phyloP scores from a whole-genome alignment of 2,797 vertebrate genomes.

The Melanotaenia pygmaea region DNA sequence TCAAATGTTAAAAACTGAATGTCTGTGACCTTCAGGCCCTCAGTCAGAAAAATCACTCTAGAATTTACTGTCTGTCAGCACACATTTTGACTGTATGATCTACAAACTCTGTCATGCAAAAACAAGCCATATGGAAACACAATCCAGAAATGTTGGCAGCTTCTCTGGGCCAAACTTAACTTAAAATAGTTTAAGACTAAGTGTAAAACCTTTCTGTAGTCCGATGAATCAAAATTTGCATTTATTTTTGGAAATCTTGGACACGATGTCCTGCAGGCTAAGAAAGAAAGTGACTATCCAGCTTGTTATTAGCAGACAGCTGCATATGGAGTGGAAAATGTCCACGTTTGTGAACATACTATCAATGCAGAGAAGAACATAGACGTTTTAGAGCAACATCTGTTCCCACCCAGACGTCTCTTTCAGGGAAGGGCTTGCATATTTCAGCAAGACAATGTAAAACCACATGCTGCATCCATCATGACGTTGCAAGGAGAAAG shows the following conservation, averaged over 20 bases:
- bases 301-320: background rate
- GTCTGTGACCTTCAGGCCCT: background rate
- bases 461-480: background rate
- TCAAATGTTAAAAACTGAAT: background rate
- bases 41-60: background rate
- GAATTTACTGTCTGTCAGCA: background rate
- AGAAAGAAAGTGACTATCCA: background rate
- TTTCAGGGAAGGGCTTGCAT: background rate
- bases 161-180: background rate
- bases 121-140: background rate
- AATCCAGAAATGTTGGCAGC: too few species aligned
- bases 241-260: background rate
- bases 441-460: background rate
- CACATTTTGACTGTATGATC: too few species aligned
- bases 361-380: background rate
- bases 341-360: background rate
- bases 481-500: background rate
- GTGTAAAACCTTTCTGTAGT: background rate
- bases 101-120: background rate
- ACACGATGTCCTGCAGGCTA: background rate
- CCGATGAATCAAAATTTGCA: background rate
- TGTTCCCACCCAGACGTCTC: background rate
- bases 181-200: background rate
- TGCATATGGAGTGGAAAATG: background rate
- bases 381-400: background rate